Conservation (phyloP, 2,797 vertebrate genomes). For the Sebastes iracundus region DNA sequence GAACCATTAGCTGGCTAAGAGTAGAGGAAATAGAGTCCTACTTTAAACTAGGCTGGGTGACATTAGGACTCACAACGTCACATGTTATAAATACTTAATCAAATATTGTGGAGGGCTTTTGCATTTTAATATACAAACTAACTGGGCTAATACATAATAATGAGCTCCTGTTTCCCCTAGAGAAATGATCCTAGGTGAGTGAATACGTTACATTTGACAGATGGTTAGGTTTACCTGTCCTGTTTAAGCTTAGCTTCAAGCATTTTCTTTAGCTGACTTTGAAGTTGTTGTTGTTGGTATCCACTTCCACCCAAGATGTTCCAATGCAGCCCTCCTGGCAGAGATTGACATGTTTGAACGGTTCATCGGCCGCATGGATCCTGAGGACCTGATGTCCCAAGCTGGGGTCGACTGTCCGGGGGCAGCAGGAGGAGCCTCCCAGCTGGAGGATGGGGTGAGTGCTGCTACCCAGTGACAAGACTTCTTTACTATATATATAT, state of each 20-base stretch:
- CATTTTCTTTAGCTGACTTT: neutral
- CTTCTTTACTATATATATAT: neutral
- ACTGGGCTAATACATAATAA: neutral
- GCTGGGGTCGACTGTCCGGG: neutral
- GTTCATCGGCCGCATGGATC: constrained; percentile 51
- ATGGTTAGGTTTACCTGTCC: neutral
- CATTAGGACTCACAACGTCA: neutral
- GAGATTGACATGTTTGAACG: constrained; percentile 66
- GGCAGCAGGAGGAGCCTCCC: neutral
- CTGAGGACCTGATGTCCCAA: constrained; percentile 6
- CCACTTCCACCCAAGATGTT: constrained; percentile 27
- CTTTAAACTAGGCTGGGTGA: neutral
- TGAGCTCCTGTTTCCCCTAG: neutral
- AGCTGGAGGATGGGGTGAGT: constrained; percentile 46
- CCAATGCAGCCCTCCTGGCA: constrained; percentile 41
- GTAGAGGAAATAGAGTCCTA: neutral
- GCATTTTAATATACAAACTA: neutral
- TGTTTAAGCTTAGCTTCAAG: neutral
- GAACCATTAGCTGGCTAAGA: neutral
- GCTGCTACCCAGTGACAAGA: neutral
- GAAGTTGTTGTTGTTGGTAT: neutral
- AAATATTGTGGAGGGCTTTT: neutral
- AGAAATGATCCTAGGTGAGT: neutral
- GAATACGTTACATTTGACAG: neutral
- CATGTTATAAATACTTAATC: neutral